These are phyloP conservation scores for Montipora foliosa DNA, from an alignment of 64 coral and sea anemone species.

Conservation along the genomic window DNA sequence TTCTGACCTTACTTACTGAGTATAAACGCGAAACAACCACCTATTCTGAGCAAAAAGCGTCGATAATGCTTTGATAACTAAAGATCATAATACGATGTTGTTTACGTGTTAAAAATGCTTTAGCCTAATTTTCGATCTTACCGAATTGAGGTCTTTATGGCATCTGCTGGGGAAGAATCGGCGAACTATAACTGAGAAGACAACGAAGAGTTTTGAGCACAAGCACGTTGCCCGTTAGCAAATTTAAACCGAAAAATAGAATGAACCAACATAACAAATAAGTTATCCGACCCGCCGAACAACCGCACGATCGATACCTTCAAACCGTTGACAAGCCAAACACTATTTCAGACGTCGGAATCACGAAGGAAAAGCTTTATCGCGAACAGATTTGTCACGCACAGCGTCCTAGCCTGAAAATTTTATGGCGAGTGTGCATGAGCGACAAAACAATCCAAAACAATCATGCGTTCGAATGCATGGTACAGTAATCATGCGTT, in stretches of 20 bases:
- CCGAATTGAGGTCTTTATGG: slow-evolving; percentile 23
- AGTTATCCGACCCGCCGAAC: not conserved
- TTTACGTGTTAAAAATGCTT: not conserved
- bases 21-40: too few relatives aligned
- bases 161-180: not conserved
- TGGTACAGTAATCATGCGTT: slow-evolving; percentile 17
- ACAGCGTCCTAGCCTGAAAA: not conserved
- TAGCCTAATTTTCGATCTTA: not conserved
- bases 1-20: not conserved
- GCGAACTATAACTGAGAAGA: not conserved
- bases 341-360: not conserved
- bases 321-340: not conserved
- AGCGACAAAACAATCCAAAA: not conserved
- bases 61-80: too few relatives aligned
- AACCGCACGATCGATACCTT: not conserved
- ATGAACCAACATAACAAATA: not conserved
- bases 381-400: not conserved
- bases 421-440: too few relatives aligned
- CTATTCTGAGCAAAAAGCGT: too few relatives aligned
- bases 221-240: not conserved
- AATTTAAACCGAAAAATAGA: not conserved
- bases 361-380: not conserved
- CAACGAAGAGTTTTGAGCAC: not conserved
- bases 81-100: not conserved
- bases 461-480: not conserved